Evolutionary conservation across 2,888 invertebrate species (phyloP), one percentile per base, ranked within the genome.

Genomic region (Tridacna gigas): DNA sequence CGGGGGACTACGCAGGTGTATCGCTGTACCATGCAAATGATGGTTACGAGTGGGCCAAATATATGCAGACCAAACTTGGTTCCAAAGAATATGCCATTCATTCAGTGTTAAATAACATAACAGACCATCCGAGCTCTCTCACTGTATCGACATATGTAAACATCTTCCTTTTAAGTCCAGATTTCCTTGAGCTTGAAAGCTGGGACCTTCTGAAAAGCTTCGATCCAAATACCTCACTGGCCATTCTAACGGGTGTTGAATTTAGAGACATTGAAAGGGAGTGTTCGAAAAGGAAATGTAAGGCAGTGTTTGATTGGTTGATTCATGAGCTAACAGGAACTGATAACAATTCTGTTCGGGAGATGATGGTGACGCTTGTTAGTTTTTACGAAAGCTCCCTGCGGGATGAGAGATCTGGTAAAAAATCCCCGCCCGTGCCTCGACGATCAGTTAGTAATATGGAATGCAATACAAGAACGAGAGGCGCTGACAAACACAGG

Each of bases 111-210:
- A 76, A 78, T 48, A 71, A 82, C 20, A 75, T 85, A n/a, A 74
- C 28, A 13, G 74, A 13, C 25, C 65, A 66, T 22, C 63, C 65
- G 0, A 56, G 22, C 12, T 26, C n/a, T 22, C 66, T 74, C 11
- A 48, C 73, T 11, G 56, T 60, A 28, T 80, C 80, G 22, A 51
- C 73, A 18, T 74, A 74, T n/a, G 69, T 87, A 20, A 87, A 87
- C 74, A 74, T 83, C 20, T 78, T 87, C 61, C 75, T 87, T 18
- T 37, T 87, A n/a, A 80, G 84, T 26, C 86, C 86, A 15, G 84
- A 87, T 45, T 84, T 87, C 66, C 65, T 87, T 20, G 82, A 84
- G 0, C 28, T 74, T 7, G 26, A 75, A n/a, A 26, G 78, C 65
- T 84, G 84, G 82, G 60, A 25, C 15, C 15, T 79, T 22, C 22